Evolutionary conservation across 2,888 invertebrate species (phyloP).

Genomic region (Dermolepida albohirtum): DNA sequence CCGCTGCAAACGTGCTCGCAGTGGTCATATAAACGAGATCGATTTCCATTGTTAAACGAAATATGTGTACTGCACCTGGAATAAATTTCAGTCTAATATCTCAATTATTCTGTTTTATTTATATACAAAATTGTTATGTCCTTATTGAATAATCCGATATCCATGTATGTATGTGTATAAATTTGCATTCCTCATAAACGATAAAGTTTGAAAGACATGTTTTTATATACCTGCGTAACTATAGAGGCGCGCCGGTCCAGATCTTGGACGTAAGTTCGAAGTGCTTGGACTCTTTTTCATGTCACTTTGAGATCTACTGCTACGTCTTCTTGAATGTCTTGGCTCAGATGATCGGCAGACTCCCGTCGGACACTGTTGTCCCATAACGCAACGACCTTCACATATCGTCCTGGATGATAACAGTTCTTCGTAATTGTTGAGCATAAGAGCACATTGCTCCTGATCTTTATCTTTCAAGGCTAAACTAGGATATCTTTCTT

Average conservation of each 20-base stretch:
- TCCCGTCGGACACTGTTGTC: constrained; percentile 88
- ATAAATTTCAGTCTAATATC: too few relatives aligned
- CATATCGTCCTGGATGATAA: constrained; percentile 84
- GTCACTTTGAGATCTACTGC: constrained; percentile 57
- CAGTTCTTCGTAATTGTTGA: constrained; percentile 87
- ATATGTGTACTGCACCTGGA: too few relatives aligned
- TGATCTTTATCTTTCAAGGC: constrained; percentile 80
- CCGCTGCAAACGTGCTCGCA: too few relatives aligned
- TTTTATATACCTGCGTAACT: constrained; percentile 73
- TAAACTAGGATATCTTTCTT: constrained; percentile 86
- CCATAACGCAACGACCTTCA: constrained; percentile 87
- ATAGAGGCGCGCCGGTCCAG: constrained; percentile 83
- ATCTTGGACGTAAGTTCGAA: constrained; percentile 74
- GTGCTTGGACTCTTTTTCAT: constrained; percentile 62
- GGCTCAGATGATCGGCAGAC: constrained; percentile 52
- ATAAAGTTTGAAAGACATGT: too few relatives aligned
- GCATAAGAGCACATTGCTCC: constrained; percentile 80
- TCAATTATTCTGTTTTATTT: too few relatives aligned
- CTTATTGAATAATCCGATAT: too few relatives aligned
- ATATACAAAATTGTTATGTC: too few relatives aligned
- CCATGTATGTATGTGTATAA: too few relatives aligned
- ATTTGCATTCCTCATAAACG: too few relatives aligned
- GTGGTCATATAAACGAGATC: too few relatives aligned
- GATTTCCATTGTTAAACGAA: too few relatives aligned
- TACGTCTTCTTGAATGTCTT: constrained; percentile 52